Evolutionary conservation across 2,113 vertebrate species (phyloP), one percentile per base, ranked within the genome.

Genomic region (Arothron firmamentum): DNA sequence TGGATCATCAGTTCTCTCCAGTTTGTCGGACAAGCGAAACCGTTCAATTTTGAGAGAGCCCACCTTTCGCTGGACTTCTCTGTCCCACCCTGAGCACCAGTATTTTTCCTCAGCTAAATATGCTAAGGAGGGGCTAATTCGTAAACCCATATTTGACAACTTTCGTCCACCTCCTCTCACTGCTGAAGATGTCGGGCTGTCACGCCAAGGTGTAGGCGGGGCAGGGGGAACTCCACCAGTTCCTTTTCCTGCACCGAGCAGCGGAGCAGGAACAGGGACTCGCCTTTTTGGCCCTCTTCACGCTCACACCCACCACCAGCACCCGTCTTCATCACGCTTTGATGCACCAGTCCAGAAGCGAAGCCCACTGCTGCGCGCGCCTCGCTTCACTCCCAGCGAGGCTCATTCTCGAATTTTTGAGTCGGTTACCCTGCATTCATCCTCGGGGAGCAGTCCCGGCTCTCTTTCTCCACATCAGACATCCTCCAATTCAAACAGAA

Each of bases 71-170:
- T 99, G 97, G 97, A 97, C 93, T 17, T 98, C 97, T 3, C 85
- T 93, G 56, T 92, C 95, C 64, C 88, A 94, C 66, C 90, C 94
- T 6, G 94, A 94, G 61, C 93, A 94, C 5, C 95, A 94, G 74
- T 98, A 94, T 89, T 98, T 98, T 85, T 99, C 97, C 62, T 98
- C 96, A 63, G 97, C 97, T 59, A 99, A 98, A 82, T 99, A 98
- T 72, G 97, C 97, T 91, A 99, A 97, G 93, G 96, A 98, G 88
- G 97, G 97, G 65, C 96, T 99, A 21, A 99, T 99, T 60, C 93
- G 96, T 62, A 98, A 98, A 81, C 97, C 97, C 0, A 90, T 98
- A 70, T 99, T 99, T 53, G 97, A 99, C 87, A 99, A 99, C 87
- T 98, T 99, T 79, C 91, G 96, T 28, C 93, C 96, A 53, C 96